Base-by-base conservation (phyloP, 2,888 invertebrate species). In the Melipona bicolor region DNA sequence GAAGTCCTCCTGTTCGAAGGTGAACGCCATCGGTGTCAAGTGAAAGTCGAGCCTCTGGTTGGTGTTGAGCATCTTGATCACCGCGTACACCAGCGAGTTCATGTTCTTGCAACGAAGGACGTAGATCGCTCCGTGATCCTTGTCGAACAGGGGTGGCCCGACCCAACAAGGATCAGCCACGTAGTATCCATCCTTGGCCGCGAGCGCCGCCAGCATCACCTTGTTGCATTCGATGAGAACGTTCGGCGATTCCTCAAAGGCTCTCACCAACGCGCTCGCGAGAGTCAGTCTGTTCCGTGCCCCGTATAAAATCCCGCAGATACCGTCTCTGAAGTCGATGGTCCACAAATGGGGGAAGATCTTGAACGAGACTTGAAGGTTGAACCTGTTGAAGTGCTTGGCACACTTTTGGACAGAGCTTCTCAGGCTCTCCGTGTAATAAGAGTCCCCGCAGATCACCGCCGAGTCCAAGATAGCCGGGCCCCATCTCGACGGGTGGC, bases 381-480 rank as follows among this genome's bases (percentile, higher is more conserved):
- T 91, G 24, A 92, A 93, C n/a, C 80, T 87, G 73, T 94, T 94
- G 0, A 71, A 54, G 52, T 90, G 70, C 21, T 87, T 90, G 0
- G 79, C 79, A 2, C 84, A 89, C 43, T 77, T 89, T 11, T 77
- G 86, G 1, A 83, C 70, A 0, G 86, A 64, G 6, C 83, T 89
- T 43, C 88, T 92, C 5, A 91, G 52, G 49, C 94, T 94, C 43
- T 93, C 90, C 0, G 91, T 90, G 62, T 94, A 93, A 54, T 93
- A 94, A 49, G 88, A 88, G 54, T 94, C 92, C 0, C 94, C 94
- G 72, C 92, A 92, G 19, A 92, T 89, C 0, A 94, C 93, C 0
- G 92, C 93, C 0, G 93, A 93, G 61, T 94, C 94, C 2, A 94
- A 79, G n/a, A 94, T 91, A 0, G 91, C 91, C 0, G 94, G 84